Conservation (phyloP, 2,888 invertebrate species). For the Tetropium fuscum region DNA sequence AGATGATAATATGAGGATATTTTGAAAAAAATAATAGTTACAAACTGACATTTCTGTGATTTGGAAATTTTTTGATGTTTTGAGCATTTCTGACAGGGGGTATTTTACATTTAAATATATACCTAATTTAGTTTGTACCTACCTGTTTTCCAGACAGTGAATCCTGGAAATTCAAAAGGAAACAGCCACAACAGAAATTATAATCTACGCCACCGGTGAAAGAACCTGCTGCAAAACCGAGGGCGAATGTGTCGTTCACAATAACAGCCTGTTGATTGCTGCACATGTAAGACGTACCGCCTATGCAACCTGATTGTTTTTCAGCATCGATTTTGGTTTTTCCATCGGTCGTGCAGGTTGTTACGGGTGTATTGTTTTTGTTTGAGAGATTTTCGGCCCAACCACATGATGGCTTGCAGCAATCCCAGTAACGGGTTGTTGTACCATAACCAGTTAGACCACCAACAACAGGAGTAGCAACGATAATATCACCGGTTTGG, state of each 20-base stretch:
- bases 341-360: constrained; percentile 34
- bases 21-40: not conserved
- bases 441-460: constrained; percentile 32
- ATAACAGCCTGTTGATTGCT: constrained; percentile 32
- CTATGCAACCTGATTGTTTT: constrained; percentile 11
- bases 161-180: constrained; percentile 7
- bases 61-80: no score
- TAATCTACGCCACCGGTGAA: constrained; percentile 30
- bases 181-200: constrained; percentile 10
- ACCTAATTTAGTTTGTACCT: no score
- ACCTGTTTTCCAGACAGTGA: not conserved
- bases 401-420: constrained; percentile 39
- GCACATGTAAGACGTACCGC: constrained; percentile 37
- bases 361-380: constrained; percentile 26
- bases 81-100: no score
- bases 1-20: no score
- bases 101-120: not conserved
- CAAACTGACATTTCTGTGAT: not conserved
- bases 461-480: not conserved
- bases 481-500: not conserved
- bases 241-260: not conserved
- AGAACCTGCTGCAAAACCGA: constrained; percentile 14
- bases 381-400: constrained; percentile 32
- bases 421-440: constrained; percentile 43
- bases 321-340: constrained; percentile 16